A percentile compares a stretch with the other conserved stretches of the same genome.
Conservation (phyloP, 2,888 invertebrate species). For the Erebia palarica region DNA sequence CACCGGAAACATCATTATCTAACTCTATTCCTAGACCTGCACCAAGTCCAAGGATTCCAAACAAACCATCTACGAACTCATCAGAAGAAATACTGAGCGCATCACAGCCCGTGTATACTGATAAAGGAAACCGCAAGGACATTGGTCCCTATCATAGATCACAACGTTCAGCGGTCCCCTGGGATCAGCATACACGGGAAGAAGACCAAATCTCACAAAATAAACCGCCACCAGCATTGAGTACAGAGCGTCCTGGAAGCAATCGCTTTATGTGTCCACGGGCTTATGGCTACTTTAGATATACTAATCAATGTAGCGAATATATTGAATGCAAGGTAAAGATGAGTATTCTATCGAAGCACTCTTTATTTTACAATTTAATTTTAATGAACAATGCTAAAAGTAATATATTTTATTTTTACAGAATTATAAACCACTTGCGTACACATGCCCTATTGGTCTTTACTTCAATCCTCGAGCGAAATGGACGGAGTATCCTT, state of each 20-base stretch:
- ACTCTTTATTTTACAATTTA: no score
- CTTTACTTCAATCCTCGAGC: conserved; percentile 87
- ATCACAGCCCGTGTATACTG: background rate
- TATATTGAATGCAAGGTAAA: conserved; percentile 16
- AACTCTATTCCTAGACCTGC: background rate
- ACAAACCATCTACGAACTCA: background rate
- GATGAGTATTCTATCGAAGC: background rate
- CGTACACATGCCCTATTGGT: conserved; percentile 89
- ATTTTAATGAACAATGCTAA: background rate
- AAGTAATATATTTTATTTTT: background rate
- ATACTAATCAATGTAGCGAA: background rate
- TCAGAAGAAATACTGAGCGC: background rate
- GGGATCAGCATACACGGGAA: background rate
- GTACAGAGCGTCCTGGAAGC: background rate
- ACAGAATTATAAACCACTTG: conserved; percentile 83
- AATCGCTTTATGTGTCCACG: background rate
- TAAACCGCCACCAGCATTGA: background rate
- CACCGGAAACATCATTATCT: background rate
- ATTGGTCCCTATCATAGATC: conserved; percentile 1
- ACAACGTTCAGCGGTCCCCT: background rate
- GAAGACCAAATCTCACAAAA: background rate
- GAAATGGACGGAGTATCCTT: conserved; percentile 86
- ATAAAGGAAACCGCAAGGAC: background rate
- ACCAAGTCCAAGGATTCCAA: background rate
- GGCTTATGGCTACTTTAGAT: background rate